Percentiles rank a stretch among this genome's conserved stretches.
These are phyloP conservation scores for Cygnus olor DNA, from an alignment of 2,797 vertebrate genomes.

Conservation along the genomic window DNA sequence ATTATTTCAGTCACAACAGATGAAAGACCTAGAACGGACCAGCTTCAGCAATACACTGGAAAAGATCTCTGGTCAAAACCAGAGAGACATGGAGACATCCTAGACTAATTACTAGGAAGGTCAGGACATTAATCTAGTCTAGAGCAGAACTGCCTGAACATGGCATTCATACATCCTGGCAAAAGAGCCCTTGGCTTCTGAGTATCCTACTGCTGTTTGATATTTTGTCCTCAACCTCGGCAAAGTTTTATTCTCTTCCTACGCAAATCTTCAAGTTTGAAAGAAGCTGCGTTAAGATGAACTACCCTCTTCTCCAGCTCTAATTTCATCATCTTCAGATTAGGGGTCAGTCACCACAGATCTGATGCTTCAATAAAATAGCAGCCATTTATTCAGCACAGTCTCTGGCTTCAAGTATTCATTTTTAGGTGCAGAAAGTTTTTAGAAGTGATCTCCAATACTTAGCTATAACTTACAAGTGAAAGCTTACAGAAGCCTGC, in stretches of 20 bases:
- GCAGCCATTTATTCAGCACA: not conserved
- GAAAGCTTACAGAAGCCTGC: not conserved
- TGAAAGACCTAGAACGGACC: slow-evolving; percentile 46
- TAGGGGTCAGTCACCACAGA: not conserved
- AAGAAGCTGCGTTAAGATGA: not conserved
- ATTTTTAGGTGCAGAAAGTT: not conserved
- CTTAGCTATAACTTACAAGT: not conserved
- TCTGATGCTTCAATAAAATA: not conserved
- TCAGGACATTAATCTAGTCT: slow-evolving; percentile 8
- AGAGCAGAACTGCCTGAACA: not conserved
- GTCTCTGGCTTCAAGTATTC: not conserved
- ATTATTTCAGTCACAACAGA: slow-evolving; percentile 41
- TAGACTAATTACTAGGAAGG: not conserved
- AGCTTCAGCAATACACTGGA: not conserved
- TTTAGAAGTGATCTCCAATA: not conserved
- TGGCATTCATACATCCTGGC: not conserved
- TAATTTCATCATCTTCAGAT: not conserved
- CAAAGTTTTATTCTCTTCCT: not conserved
- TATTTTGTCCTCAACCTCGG: not conserved
- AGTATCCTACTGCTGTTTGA: not conserved
- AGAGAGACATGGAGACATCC: slow-evolving; percentile 1
- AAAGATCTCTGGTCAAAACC: slow-evolving; percentile 17
- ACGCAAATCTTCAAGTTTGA: not conserved
- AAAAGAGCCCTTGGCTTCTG: not conserved
- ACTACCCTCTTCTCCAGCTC: not conserved